Evolutionary conservation across 1,140 invertebrate genomes (phyloP), one percentile per base, ranked within the genome.

Genomic region (Temnothorax curvispinosus): DNA sequence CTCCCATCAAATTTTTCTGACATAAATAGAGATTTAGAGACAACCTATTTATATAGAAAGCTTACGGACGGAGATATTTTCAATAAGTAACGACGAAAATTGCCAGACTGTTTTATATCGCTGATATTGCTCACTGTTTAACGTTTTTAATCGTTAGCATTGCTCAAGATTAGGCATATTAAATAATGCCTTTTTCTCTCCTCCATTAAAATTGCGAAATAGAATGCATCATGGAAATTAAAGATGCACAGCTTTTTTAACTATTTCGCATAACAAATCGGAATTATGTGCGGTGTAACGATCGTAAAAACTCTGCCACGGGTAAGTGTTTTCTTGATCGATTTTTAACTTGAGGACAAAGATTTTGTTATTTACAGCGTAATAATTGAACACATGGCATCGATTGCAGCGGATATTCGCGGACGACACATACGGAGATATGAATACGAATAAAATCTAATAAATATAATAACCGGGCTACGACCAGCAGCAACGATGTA

Each of bases 401-500:
- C 21, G 56, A 84, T 84, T 75, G 41, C 54, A 60, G 27, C 54
- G 41, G 18, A 84, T 50, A 75, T 62, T 15, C 71, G 60, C 78
- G 27, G 89, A 60, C 62, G 58, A 87, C n/a, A 77, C 76, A 85
- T 64, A 62, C 27, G 32, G 21, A 27, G 27, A 27, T 27, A 58
- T 41, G 7, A 77, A 81, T 85, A 87, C 54, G 87, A 90, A 87
- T 81, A 64, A 76, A 88, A 87, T 81, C 41, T 77, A 69, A 54
- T 18, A n/a, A 54, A 54, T 54, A 54, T 54, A n/a, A 47, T 74
- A 82, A 72, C 85, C 78, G 88, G 77, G 38, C 77, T 58, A 72
- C 77, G 56, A 90, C 58, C 85, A 89, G 90, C 78, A 88, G 88
- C 87, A 87, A 91, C 89, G 85, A 90, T 82, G 74, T 88, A 85